Evolutionary conservation across 2,888 invertebrate species (phyloP).

Genomic region (Encarsia formosa): DNA sequence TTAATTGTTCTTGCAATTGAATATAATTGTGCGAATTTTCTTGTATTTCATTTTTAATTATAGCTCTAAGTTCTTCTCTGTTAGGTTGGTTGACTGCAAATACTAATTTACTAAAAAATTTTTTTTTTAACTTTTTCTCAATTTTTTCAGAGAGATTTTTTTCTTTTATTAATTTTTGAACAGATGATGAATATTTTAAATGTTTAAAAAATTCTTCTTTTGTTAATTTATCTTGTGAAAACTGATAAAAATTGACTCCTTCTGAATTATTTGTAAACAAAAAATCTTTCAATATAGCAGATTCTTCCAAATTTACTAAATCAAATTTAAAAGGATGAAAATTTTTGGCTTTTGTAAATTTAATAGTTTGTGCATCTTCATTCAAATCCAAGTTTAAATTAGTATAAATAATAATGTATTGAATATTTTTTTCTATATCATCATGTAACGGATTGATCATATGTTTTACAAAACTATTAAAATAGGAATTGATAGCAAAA

Average conservation of each 20-base stretch:
- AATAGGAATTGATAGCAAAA: conserved; percentile 31
- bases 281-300: conserved; percentile 10
- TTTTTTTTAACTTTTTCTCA: conserved; percentile 30
- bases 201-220: conserved; percentile 33
- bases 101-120: conserved; percentile 34
- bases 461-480: conserved; percentile 34
- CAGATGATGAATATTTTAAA: conserved; percentile 32
- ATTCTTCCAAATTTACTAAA: not conserved
- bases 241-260: conserved; percentile 29
- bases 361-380: conserved; percentile 31
- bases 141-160: conserved; percentile 27
- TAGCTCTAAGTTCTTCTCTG: conserved; percentile 33
- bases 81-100: conserved; percentile 25
- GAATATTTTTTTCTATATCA: conserved; percentile 30
- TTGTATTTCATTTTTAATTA: conserved; percentile 34
- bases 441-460: conserved; percentile 20
- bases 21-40: conserved; percentile 31
- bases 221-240: conserved; percentile 31
- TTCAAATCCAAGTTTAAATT: conserved; percentile 33
- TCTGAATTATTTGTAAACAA: not conserved
- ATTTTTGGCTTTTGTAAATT: conserved; percentile 17
- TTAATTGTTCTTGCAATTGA: conserved; percentile 30
- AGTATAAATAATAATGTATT: conserved; percentile 34
- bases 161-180: conserved; percentile 31
- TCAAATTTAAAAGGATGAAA: conserved; percentile 20